Evolutionary conservation across 2,888 invertebrate species (phyloP), one percentile per base, ranked within the genome.

Genomic region (Hololepta plana): DNA sequence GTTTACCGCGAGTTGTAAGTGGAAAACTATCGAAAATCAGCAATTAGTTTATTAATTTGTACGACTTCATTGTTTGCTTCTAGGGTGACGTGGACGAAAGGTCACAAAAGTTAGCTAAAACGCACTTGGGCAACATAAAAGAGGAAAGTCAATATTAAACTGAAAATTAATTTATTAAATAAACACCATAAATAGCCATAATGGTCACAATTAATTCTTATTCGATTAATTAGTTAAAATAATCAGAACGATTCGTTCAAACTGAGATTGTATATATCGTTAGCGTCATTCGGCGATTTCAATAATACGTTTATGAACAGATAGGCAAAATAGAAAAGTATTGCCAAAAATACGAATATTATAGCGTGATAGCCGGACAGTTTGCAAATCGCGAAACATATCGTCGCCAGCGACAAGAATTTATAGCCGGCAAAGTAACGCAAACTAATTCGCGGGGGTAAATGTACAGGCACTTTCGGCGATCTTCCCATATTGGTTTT

Each of bases 361-460:
- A 57, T 32, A n/a, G 57, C 49, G 31, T 60, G 59, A 34, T 57
- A 65, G 22, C 67, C 66, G 26, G 64, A 55, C 20, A 62, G 37
- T 51, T 59, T 62, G 19, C 60, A 57, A 3, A 66, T 20, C 4
- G 66, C 35, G 26, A 60, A 59, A 3, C 69, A 64, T 1, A 70
- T 28, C 3, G 50, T 44, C 15, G 72, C 39, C 53, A 64, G 65
- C 2, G 59, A 41, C 14, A 73, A 44, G 28, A 67, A 64, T 19
- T 60, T 58, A 37, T 74, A 66, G 25, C 67, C 69, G 4, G 75
- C 80, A 9, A 76, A 55, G 24, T 60, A 53, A 20, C 84, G 60
- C 23, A 82, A 50, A 23, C 72, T 72, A 5, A 80, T 39, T 24
- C 80, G 55, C 2, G 80, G 67, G 0, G 75, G 73, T 22, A 81